These are phyloP conservation scores for Mesaphorura yosii DNA, from an alignment of 1,140 invertebrate species.

Conservation along the genomic window DNA sequence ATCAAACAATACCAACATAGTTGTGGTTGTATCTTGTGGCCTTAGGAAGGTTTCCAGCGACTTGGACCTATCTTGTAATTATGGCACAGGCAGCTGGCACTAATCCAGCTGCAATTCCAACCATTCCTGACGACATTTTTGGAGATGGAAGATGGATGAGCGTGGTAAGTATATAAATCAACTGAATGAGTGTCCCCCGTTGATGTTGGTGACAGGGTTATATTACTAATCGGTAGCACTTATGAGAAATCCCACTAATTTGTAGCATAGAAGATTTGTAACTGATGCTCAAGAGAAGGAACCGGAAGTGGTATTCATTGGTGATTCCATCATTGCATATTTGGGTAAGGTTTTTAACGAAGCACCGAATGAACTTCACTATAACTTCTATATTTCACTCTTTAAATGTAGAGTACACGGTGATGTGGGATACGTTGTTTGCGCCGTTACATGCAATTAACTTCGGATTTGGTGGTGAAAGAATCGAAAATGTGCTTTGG, in stretches of 20 bases:
- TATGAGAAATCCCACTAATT: no score
- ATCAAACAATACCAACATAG: no score
- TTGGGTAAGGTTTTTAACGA: no score
- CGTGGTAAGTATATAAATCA: slow-evolving; percentile 46
- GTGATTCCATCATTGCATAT: slow-evolving; percentile 70
- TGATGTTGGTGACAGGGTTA: no score
- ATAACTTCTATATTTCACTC: neutral
- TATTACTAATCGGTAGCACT: no score
- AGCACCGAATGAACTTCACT: slow-evolving; percentile 52
- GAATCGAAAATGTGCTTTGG: slow-evolving; percentile 79
- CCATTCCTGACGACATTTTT: slow-evolving; percentile 48
- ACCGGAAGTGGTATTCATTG: slow-evolving; percentile 80
- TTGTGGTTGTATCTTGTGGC: no score
- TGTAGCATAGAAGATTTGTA: slow-evolving; percentile 21
- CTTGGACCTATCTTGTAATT: no score
- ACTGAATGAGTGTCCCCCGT: no score
- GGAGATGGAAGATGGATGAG: slow-evolving; percentile 56
- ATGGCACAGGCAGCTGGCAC: no score
- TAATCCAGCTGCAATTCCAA: slow-evolving; percentile 49
- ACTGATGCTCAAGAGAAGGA: slow-evolving; percentile 69
- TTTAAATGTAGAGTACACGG: slow-evolving; percentile 39
- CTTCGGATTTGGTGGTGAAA: slow-evolving; percentile 78
- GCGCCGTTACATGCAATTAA: slow-evolving; percentile 55
- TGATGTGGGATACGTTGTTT: slow-evolving; percentile 75
- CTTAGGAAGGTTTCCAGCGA: no score